Conservation (phyloP, 2,888 invertebrate species). For the Enchytraeus crypticus region DNA sequence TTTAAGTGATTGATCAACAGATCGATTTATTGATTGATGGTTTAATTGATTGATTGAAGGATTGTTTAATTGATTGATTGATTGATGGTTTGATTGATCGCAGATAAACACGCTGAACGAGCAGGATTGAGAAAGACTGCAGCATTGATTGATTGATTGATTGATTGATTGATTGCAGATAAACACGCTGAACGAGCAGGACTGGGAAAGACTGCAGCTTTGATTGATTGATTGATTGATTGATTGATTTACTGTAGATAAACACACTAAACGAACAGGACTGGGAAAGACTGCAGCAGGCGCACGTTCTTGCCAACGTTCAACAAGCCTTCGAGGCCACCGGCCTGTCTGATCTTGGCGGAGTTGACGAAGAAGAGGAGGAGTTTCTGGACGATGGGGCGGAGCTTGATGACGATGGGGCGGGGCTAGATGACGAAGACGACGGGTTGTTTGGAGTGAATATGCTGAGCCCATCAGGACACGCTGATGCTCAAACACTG, state of each 20-base stretch:
- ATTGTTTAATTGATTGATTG: too few species aligned
- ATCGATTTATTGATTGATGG: too few species aligned
- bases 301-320: slow-evolving; percentile 76
- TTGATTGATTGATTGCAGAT: slow-evolving; percentile 37
- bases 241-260: slow-evolving; percentile 33
- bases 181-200: slow-evolving; percentile 55
- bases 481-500: slow-evolving; percentile 88
- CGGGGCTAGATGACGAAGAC: slow-evolving; percentile 40
- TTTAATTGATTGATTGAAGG: too few species aligned
- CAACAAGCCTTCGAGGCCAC: slow-evolving; percentile 86
- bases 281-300: slow-evolving; percentile 85
- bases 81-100: too few species aligned
- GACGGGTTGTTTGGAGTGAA: slow-evolving; percentile 72
- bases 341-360: slow-evolving; percentile 45
- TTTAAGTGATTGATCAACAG: too few species aligned
- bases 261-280: slow-evolving; percentile 59
- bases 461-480: slow-evolving; percentile 48
- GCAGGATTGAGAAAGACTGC: slow-evolving; percentile 89
- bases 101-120: slow-evolving; percentile 49
- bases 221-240: too few species aligned
- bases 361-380: slow-evolving; percentile 55
- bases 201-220: slow-evolving; percentile 94
- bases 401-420: neutral
- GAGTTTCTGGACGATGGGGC: neutral
- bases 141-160: too few species aligned